A percentile compares a stretch with the other conserved stretches of the same genome.
These are phyloP conservation scores for Osedax frankpressi DNA, from an alignment of 2,888 invertebrate genomes.

Conservation along the genomic window DNA sequence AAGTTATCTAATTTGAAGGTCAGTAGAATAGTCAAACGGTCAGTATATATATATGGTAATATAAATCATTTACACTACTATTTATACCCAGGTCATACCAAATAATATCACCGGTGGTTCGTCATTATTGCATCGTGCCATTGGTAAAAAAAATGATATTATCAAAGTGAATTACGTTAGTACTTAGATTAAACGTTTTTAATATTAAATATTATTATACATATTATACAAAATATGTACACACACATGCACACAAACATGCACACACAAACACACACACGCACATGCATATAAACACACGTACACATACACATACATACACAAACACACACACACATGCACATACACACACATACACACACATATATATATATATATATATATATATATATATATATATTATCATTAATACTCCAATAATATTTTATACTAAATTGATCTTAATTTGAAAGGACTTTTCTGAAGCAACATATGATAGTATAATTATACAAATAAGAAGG, in stretches of 20 bases:
- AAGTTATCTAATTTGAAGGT: too few relatives aligned
- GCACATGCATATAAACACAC: neutral
- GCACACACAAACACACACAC: too few relatives aligned
- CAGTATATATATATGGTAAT: too few relatives aligned
- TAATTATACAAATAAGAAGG: neutral
- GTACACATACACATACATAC: neutral
- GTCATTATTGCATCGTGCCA: neutral
- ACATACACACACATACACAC: neutral
- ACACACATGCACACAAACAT: neutral
- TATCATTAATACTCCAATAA: neutral
- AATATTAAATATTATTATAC: too few relatives aligned
- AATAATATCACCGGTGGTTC: neutral
- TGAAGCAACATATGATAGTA: neutral
- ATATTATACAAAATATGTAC: too few relatives aligned
- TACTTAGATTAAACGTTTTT: too few relatives aligned
- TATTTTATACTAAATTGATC: too few relatives aligned
- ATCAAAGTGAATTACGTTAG: neutral
- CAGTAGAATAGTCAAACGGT: too few relatives aligned
- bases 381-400: conserved; percentile 6
- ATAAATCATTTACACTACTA: too few relatives aligned
- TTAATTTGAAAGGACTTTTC: neutral
- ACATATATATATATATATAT: conserved; percentile 6
- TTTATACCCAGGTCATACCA: neutral
- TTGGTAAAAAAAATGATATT: neutral
- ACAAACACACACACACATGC: too few relatives aligned